These are phyloP conservation scores for Cosmopolites sordidus DNA, from an alignment of 2,888 invertebrate species.

Conservation along the genomic window DNA sequence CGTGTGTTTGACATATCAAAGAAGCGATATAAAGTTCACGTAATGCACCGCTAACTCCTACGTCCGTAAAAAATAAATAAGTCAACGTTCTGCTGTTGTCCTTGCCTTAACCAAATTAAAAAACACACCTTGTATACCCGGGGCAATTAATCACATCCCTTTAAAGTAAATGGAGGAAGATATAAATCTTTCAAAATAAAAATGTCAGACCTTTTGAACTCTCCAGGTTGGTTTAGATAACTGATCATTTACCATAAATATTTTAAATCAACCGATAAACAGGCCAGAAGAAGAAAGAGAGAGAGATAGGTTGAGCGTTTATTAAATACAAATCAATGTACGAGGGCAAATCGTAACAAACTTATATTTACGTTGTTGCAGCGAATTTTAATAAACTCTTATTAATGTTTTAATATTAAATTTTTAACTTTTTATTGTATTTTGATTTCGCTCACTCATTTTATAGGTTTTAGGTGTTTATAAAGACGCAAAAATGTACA, in stretches of 20 bases:
- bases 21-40: too few relatives aligned
- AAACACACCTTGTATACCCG: slow-evolving; percentile 18
- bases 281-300: not conserved
- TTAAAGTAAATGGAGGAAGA: slow-evolving; percentile 28
- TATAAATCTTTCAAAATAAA: slow-evolving; percentile 30
- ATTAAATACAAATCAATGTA: slow-evolving; percentile 20
- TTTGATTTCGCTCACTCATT: too few relatives aligned
- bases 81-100: not conserved
- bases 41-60: too few relatives aligned
- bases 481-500: too few relatives aligned
- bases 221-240: slow-evolving; percentile 3
- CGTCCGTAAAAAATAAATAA: too few relatives aligned
- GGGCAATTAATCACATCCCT: slow-evolving; percentile 26
- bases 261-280: slow-evolving; percentile 20
- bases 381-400: too few relatives aligned
- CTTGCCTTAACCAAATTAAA: slow-evolving; percentile 3
- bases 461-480: too few relatives aligned
- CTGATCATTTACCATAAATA: slow-evolving; percentile 16
- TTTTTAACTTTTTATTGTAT: too few relatives aligned
- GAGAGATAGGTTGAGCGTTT: slow-evolving; percentile 2
- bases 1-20: too few relatives aligned
- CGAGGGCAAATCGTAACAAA: too few relatives aligned
- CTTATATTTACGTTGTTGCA: too few relatives aligned
- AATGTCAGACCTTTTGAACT: slow-evolving; percentile 27
- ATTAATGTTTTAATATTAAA: too few relatives aligned